Percentiles rank a stretch among this genome's conserved stretches.
phyloP scores from a whole-genome alignment of 1,140 invertebrate species.

The Ips nitidus region DNA sequence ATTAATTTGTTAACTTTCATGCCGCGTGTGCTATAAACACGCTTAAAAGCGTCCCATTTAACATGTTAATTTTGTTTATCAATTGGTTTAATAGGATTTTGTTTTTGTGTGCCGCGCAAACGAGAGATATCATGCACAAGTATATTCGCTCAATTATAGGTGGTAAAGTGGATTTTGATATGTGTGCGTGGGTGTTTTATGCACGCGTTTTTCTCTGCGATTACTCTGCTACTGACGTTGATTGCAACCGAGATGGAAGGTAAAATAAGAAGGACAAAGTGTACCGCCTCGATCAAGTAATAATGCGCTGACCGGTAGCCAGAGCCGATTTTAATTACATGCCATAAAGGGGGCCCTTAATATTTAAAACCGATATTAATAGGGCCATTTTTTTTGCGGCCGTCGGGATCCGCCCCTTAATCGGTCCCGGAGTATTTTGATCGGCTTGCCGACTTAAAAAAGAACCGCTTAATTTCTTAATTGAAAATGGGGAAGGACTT shows the following conservation, averaged over 20 bases:
- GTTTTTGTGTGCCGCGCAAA: conserved; percentile 17
- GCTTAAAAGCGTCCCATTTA: conserved; percentile 26
- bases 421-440: conserved; percentile 2
- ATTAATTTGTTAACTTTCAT: conserved; percentile 31
- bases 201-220: too few species aligned
- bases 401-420: not conserved
- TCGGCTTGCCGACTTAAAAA: not conserved
- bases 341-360: not conserved
- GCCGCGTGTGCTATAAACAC: conserved; percentile 24
- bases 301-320: conserved; percentile 5
- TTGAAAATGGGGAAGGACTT: not conserved
- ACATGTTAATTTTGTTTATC: conserved; percentile 28
- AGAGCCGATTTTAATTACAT: conserved; percentile 2
- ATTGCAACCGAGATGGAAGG: too few species aligned
- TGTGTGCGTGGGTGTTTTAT: not conserved
- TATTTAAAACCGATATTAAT: conserved; percentile 10
- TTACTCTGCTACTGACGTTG: too few species aligned
- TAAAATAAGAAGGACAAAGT: too few species aligned
- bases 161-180: not conserved
- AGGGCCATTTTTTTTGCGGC: conserved; percentile 2
- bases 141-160: conserved; percentile 5
- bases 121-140: not conserved
- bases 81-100: conserved; percentile 29
- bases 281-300: too few species aligned
- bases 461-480: conserved; percentile 9